These are phyloP conservation scores for Pseudoips prasinana DNA, from an alignment of 2,888 invertebrate genomes.

Conservation along the genomic window DNA sequence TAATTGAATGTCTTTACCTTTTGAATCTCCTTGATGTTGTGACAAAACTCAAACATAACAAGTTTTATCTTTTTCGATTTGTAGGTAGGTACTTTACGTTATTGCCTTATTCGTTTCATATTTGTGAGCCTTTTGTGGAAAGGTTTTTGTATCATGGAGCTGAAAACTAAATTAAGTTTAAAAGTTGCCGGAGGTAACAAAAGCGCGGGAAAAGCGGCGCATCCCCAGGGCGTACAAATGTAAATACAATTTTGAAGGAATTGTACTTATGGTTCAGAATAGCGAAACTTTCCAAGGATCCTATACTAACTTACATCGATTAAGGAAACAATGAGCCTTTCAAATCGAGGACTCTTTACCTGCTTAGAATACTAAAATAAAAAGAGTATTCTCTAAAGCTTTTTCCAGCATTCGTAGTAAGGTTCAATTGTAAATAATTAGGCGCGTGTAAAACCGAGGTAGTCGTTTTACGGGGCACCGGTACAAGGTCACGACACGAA, in stretches of 20 bases:
- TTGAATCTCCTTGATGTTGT: conserved; percentile 32
- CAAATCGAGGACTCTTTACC: too few relatives aligned
- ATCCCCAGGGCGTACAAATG: too few relatives aligned
- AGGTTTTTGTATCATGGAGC: conserved; percentile 11
- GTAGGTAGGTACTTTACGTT: conserved; percentile 7
- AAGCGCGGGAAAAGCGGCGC: conserved; percentile 3
- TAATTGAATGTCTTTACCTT: conserved; percentile 43
- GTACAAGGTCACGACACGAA: conserved; percentile 12
- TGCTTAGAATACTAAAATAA: too few relatives aligned
- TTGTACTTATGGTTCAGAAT: conserved; percentile 8
- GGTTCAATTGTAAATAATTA: conserved; percentile 35
- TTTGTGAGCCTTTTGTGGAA: conserved; percentile 19
- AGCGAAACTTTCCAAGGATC: conserved; percentile 14
- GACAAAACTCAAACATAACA: conserved; percentile 28
- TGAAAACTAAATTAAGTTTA: conserved; percentile 17
- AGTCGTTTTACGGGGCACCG: conserved; percentile 16
- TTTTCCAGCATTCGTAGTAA: too few relatives aligned
- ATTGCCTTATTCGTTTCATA: conserved; percentile 25
- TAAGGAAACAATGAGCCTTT: too few relatives aligned
- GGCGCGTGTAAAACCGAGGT: conserved; percentile 19
- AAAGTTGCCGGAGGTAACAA: conserved; percentile 8
- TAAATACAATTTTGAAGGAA: conserved; percentile 3
- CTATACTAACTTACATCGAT: too few relatives aligned
- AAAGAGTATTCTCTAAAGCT: too few relatives aligned
- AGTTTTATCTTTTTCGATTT: conserved; percentile 21